These are phyloP conservation scores for Odontomachus brunneus DNA, from an alignment of 1,140 invertebrate genomes.

Conservation along the genomic window DNA sequence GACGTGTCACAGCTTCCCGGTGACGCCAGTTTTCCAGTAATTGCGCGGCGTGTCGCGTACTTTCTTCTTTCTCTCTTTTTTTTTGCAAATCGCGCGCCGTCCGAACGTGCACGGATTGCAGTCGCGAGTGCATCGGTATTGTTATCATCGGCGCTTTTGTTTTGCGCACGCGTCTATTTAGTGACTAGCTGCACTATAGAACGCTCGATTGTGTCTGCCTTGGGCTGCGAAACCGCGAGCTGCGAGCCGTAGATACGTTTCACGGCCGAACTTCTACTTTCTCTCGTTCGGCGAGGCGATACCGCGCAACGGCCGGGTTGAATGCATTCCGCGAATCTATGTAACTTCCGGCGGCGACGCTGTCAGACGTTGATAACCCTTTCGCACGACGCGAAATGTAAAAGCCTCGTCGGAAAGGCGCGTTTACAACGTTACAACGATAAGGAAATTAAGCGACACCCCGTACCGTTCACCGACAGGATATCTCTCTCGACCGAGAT, in stretches of 20 bases:
- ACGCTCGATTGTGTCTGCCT: constrained; percentile 49
- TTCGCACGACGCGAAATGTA: constrained; percentile 33
- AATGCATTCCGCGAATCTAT: constrained; percentile 58
- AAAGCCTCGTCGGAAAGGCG: constrained; percentile 48
- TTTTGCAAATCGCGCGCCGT: constrained; percentile 15
- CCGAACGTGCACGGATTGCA: background rate
- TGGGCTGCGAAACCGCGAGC: constrained; percentile 38
- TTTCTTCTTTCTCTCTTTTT: background rate
- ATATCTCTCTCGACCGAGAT: background rate
- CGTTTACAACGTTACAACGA: constrained; percentile 33
- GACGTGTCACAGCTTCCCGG: background rate
- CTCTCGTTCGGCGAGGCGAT: constrained; percentile 47
- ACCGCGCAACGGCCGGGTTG: constrained; percentile 18
- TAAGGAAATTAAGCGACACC: constrained; percentile 47
- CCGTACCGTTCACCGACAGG: background rate
- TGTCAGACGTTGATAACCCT: constrained; percentile 52
- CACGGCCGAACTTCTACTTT: constrained; percentile 56
- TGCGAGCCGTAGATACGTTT: constrained; percentile 53
- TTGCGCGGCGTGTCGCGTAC: background rate
- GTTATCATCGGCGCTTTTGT: constrained; percentile 37
- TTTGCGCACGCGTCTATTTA: constrained; percentile 44
- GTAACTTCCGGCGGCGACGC: constrained; percentile 51
- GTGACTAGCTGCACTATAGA: constrained; percentile 16
- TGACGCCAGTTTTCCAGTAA: constrained; percentile 32
- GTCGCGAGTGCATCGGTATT: constrained; percentile 9